Evolutionary conservation across 2,113 vertebrate genomes (phyloP).

Genomic region (Tychaedon coryphoeus): DNA sequence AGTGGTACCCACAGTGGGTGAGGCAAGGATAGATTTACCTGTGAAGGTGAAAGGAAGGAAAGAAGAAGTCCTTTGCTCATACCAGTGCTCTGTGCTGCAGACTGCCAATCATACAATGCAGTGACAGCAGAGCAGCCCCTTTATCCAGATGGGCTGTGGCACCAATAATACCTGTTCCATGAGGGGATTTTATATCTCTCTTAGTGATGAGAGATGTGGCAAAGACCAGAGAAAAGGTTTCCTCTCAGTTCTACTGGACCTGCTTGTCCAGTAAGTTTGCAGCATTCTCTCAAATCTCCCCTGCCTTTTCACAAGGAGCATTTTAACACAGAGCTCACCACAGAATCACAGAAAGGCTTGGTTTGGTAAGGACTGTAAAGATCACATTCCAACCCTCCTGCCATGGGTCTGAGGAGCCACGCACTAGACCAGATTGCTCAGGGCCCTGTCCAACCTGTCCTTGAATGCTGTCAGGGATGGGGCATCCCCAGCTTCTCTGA

Average conservation of each 20-base stretch:
- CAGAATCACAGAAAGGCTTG: neutral
- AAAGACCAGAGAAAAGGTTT: neutral
- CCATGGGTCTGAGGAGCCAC: too few relatives aligned
- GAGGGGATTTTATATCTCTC: neutral
- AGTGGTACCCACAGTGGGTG: neutral
- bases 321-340: neutral
- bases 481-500: neutral
- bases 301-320: neutral
- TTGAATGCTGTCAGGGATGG: neutral
- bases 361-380: neutral
- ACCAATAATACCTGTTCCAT: neutral
- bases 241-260: neutral
- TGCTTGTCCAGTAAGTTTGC: neutral
- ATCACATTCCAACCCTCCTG: neutral
- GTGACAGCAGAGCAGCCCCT: neutral
- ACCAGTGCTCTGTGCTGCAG: neutral
- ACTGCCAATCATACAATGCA: neutral
- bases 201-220: neutral
- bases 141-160: neutral
- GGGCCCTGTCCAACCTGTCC: neutral
- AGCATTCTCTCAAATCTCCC: neutral
- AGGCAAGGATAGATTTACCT: neutral
- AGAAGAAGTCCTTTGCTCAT: neutral
- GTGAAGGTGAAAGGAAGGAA: neutral
- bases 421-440: neutral